Evolutionary conservation across 2,888 invertebrate species (phyloP).

Genomic region (Lymantria dispar): DNA sequence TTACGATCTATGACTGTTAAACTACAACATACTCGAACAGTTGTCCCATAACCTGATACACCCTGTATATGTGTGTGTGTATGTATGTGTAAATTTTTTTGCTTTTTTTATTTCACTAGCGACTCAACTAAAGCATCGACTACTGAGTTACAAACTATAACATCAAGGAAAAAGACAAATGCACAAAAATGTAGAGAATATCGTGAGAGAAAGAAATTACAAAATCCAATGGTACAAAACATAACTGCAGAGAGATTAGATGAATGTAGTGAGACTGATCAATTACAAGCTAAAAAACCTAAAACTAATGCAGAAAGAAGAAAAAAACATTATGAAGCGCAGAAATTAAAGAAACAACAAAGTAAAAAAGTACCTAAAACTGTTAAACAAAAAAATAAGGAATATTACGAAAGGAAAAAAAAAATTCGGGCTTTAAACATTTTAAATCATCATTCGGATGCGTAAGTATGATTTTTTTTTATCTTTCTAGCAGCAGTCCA

Average conservation of each 20-base stretch:
- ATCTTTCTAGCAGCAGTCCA: neutral
- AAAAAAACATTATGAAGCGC: slow-evolving; percentile 31
- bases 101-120: slow-evolving; percentile 23
- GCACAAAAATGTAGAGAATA: slow-evolving; percentile 39
- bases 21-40: too few species aligned
- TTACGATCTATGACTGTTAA: too few species aligned
- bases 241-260: slow-evolving; percentile 34
- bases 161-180: slow-evolving; percentile 33
- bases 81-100: slow-evolving; percentile 3
- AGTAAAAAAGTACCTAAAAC: slow-evolving; percentile 27
- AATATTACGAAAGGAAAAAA: slow-evolving; percentile 22
- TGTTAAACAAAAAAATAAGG: slow-evolving; percentile 23
- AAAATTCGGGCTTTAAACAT: slow-evolving; percentile 19
- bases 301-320: slow-evolving; percentile 35
- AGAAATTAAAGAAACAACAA: slow-evolving; percentile 21
- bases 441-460: slow-evolving; percentile 3
- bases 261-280: slow-evolving; percentile 31
- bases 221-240: slow-evolving; percentile 34
- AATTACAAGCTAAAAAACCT: slow-evolving; percentile 31
- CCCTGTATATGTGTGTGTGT: slow-evolving; percentile 6
- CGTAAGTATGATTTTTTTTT: slow-evolving; percentile 3
- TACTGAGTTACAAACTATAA: slow-evolving; percentile 28
- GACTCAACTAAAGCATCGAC: slow-evolving; percentile 28
- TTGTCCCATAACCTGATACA: too few species aligned
- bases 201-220: slow-evolving; percentile 36